These are phyloP conservation scores for Leptinotarsa texana DNA, from an alignment of 1,140 invertebrate species.

Conservation along the genomic window DNA sequence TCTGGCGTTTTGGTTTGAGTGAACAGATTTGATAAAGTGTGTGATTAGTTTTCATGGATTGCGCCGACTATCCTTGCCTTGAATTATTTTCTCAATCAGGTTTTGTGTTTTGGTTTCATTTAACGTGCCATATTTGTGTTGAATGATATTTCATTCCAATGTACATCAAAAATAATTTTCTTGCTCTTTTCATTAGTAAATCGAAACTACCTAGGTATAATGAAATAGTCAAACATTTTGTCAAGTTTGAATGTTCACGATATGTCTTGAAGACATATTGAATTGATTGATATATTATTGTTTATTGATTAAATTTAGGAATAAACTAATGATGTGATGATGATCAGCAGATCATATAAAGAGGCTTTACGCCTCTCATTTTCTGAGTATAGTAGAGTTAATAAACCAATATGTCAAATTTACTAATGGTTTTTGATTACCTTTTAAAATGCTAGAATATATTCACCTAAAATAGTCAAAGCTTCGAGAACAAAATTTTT, in stretches of 20 bases:
- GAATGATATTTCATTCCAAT: constrained; percentile 33
- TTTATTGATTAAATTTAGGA: constrained; percentile 57
- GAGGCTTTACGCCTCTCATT: constrained; percentile 53
- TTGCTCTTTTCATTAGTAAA: constrained; percentile 10
- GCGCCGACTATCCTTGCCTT: constrained; percentile 52
- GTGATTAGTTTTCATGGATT: constrained; percentile 47
- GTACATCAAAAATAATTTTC: constrained; percentile 13
- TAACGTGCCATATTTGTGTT: constrained; percentile 49
- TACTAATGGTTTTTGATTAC: constrained; percentile 28
- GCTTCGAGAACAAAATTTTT: too few species aligned
- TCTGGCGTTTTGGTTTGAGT: constrained; percentile 43
- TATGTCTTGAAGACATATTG: constrained; percentile 53
- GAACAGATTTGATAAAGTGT: constrained; percentile 54
- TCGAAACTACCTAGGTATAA: neutral
- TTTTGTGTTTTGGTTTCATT: constrained; percentile 39
- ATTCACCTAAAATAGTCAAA: too few species aligned
- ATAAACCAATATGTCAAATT: constrained; percentile 57
- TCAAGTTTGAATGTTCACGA: constrained; percentile 53
- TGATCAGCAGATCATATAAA: constrained; percentile 56
- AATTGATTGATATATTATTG: constrained; percentile 55
- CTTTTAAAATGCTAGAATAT: neutral
- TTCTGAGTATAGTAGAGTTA: constrained; percentile 58
- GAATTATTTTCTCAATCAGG: constrained; percentile 33
- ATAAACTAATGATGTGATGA: constrained; percentile 59
- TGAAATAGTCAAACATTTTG: constrained; percentile 53